Conservation (phyloP, 2,888 invertebrate species). For the Acrocyrtus sp. region DNA sequence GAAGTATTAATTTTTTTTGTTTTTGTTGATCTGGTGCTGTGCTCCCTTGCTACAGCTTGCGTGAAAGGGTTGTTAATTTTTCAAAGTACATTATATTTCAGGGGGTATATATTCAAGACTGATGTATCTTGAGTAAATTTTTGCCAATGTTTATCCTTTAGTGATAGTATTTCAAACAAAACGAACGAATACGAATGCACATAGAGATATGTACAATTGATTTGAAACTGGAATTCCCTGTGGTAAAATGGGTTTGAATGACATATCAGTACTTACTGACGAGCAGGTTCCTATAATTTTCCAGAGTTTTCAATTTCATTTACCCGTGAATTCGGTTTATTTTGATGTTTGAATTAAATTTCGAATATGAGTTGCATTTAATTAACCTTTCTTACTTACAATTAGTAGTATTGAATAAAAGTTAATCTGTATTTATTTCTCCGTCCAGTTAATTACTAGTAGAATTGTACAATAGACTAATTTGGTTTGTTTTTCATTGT, state of each 20-base stretch:
- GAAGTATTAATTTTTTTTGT: too few species aligned
- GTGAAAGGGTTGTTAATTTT: too few species aligned
- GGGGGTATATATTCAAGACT: background rate
- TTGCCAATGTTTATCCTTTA: too few species aligned
- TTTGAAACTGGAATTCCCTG: too few species aligned
- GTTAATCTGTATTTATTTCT: slow-evolving; percentile 8
- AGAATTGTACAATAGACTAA: background rate
- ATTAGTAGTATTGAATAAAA: background rate
- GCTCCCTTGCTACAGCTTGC: too few species aligned
- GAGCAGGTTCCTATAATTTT: slow-evolving; percentile 22
- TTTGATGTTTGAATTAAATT: slow-evolving; percentile 10
- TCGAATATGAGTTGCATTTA: too few species aligned
- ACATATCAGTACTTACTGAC: background rate
- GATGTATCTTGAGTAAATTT: background rate
- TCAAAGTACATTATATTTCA: background rate
- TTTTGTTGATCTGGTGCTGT: too few species aligned
- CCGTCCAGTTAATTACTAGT: background rate
- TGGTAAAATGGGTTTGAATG: background rate
- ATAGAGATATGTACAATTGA: too few species aligned
- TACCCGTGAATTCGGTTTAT: slow-evolving; percentile 27
- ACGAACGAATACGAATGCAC: too few species aligned
- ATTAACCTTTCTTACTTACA: too few species aligned
- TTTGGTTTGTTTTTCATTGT: background rate
- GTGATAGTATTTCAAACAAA: too few species aligned
- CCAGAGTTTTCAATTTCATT: slow-evolving; percentile 17